Evolutionary conservation across 1,140 invertebrate genomes (phyloP), one percentile per base, ranked within the genome.

Genomic region (Drosophila auraria): DNA sequence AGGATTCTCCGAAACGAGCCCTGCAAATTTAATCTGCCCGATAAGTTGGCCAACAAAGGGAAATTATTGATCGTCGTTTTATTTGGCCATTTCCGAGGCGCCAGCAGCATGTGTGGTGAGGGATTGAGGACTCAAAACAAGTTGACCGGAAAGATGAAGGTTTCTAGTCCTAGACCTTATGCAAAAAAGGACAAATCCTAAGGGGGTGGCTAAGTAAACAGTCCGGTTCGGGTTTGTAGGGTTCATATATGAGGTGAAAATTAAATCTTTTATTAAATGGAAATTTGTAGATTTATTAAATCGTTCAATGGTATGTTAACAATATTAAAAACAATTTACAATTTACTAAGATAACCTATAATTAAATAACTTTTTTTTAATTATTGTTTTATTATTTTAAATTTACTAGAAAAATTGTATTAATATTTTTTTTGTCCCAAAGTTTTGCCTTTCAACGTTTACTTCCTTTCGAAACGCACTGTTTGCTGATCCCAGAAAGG

Each of bases 1-100:
- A 80, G 56, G 61, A 72, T 69, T 62, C 65, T 54, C 50, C 63
- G 64, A 59, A 82, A 57, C 66, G 68, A 81, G 78, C 63, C 86
- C 78, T 51, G 82, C 71, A 78, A 73, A 84, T 76, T 70, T 89
- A 86, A 89, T 84, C 75, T 78, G 58, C 61, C 81, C 78, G 71
- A 79, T 73, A 84, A 79, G 80, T 70, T 82, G 66, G 65, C 63
- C 72, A 68, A 66, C 63, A 59, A 66, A 82, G 45, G 73, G 59
- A 89, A 82, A 74, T 90, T 89, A 90, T 89, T 89, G 86, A 90
- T 90, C 72, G 77, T 27, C 77, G 64, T 87, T 87, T 87, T 84
- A 90, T 82, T 86, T 74, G 71, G 70, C 78, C 54, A 80, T 84
- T 90, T 84, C 82, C 72, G 42, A 57, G 12, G 78, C 57, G 77